phyloP scores from a whole-genome alignment of 1,140 invertebrate species.

The Neotoxoptera formosana region DNA sequence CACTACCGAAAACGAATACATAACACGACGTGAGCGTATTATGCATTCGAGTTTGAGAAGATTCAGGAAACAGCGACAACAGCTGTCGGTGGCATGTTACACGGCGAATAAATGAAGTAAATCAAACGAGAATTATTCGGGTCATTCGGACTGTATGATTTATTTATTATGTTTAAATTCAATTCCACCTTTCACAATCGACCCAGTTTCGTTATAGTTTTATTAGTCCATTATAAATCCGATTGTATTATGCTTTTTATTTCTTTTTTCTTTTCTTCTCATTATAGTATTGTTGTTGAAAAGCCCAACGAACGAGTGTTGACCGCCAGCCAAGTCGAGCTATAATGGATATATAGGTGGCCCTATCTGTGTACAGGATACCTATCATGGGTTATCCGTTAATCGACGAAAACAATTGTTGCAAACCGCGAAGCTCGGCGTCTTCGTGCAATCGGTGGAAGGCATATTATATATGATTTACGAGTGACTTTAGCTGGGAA shows the following conservation, averaged over 20 bases:
- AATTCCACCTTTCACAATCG: constrained; percentile 54
- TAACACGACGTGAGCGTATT: background rate
- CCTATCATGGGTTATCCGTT: background rate
- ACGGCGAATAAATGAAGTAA: background rate
- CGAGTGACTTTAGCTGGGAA: background rate
- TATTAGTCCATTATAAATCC: background rate
- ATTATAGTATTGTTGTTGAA: background rate
- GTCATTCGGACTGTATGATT: constrained; percentile 49
- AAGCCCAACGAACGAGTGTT: background rate
- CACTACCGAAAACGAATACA: background rate
- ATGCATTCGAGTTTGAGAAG: constrained; percentile 10
- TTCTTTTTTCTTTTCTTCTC: background rate
- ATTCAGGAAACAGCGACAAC: constrained; percentile 12
- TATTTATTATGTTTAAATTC: constrained; percentile 35
- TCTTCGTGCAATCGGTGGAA: background rate
- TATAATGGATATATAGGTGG: background rate
- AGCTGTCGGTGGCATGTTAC: background rate
- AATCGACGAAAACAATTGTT: background rate
- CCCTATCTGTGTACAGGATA: background rate
- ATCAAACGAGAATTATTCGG: constrained; percentile 44
- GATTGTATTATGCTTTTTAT: constrained; percentile 9
- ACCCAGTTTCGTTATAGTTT: constrained; percentile 31
- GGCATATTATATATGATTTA: too few species aligned
- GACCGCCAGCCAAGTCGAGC: too few species aligned
- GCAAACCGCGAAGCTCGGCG: background rate